A percentile compares a stretch with the other conserved stretches of the same genome.
Evolutionary conservation across 2,888 invertebrate species (phyloP).

Genomic region (Nematopogon swammerdamellus): DNA sequence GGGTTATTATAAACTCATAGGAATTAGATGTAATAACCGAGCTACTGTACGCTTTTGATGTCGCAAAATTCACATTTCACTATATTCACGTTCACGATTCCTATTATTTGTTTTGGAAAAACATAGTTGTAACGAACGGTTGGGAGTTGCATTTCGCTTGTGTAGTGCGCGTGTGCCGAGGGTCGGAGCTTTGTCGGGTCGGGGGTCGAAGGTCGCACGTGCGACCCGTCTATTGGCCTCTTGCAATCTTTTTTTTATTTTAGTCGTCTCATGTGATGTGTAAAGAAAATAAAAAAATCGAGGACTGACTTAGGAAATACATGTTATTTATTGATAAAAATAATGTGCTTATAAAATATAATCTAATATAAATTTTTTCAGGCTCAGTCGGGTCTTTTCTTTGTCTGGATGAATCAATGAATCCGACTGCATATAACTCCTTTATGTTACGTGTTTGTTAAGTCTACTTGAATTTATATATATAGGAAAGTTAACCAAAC

Average conservation of each 20-base stretch:
- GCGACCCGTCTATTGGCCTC: neutral
- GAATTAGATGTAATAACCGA: neutral
- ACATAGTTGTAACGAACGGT: neutral
- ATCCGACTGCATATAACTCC: no score
- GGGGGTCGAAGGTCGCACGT: no score
- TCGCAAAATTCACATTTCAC: neutral
- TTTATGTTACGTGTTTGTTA: no score
- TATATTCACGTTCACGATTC: neutral
- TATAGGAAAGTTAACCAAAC: no score
- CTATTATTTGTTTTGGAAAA: neutral
- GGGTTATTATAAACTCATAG: neutral
- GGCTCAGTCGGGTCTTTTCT: no score
- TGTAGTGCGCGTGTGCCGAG: no score
- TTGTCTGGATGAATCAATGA: no score
- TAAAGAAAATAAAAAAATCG: neutral
- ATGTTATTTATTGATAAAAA: neutral
- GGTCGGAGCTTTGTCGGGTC: no score
- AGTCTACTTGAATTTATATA: no score
- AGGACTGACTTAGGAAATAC: neutral
- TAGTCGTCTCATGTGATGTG: neutral
- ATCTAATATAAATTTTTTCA: no score
- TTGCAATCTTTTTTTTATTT: neutral
- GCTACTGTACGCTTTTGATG: neutral
- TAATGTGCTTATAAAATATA: neutral
- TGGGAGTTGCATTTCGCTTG: no score